A percentile compares a stretch with the other conserved stretches of the same genome.
These are phyloP conservation scores for Notarius quadriscutis DNA, from an alignment of 2,113 vertebrate species.

Conservation along the genomic window DNA sequence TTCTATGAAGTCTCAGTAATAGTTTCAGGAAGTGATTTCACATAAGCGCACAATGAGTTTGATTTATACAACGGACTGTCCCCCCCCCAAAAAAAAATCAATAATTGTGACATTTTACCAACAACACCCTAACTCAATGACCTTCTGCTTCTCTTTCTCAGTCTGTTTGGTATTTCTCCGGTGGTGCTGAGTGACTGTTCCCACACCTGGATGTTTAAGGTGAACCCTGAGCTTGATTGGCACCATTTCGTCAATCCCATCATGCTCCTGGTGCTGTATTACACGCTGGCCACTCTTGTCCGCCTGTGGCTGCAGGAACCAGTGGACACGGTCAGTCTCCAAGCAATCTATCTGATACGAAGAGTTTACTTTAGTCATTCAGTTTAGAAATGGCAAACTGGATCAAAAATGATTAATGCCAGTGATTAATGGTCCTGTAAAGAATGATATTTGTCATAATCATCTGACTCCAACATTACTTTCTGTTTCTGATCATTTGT, in stretches of 20 bases:
- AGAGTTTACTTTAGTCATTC: not conserved
- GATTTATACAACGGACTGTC: not conserved
- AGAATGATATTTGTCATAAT: not conserved
- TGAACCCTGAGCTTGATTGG: constrained; percentile 80
- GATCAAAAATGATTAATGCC: not conserved
- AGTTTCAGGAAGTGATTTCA: not conserved
- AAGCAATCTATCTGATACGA: not conserved
- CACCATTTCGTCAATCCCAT: constrained; percentile 87
- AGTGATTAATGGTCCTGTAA: not conserved
- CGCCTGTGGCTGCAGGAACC: constrained; percentile 87
- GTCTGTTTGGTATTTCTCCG: constrained; percentile 86
- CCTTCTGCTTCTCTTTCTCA: constrained; percentile 54
- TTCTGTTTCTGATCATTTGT: not conserved
- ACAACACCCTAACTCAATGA: not conserved
- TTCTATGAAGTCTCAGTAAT: not conserved
- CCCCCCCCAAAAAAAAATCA: not conserved
- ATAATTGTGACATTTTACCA: not conserved
- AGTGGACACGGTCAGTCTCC: constrained; percentile 63
- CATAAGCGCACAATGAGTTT: not conserved
- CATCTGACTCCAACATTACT: not conserved
- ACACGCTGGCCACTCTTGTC: constrained; percentile 84
- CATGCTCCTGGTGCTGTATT: constrained; percentile 86
- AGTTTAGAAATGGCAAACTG: not conserved
- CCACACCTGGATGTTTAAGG: constrained; percentile 85
- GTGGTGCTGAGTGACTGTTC: constrained; percentile 83